Conservation (phyloP, 2,797 vertebrate genomes). For the Poecilia gillii region DNA sequence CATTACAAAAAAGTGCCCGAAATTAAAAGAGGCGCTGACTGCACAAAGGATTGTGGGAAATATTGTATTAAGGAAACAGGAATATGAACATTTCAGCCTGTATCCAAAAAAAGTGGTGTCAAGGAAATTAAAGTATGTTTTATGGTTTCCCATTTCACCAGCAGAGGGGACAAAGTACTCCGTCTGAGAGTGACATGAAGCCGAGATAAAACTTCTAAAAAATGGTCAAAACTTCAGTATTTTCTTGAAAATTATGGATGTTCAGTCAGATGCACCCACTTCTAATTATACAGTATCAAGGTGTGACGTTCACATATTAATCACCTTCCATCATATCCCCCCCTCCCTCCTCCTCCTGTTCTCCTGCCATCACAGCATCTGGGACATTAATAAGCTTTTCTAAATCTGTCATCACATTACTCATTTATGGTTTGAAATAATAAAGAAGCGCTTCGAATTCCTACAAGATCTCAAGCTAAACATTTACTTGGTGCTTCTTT, state of each 20-base stretch:
- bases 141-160: neutral
- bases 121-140: neutral
- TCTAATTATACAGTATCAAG: neutral
- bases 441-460: neutral
- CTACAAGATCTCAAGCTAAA: neutral
- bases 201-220: neutral
- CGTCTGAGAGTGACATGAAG: neutral
- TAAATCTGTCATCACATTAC: conserved; percentile 44
- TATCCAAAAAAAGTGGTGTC: neutral
- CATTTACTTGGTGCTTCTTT: neutral
- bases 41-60: neutral
- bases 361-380: conserved; percentile 22
- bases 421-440: conserved; percentile 23
- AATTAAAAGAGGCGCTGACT: neutral
- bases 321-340: neutral
- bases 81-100: neutral
- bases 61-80: neutral
- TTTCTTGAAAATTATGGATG: neutral
- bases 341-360: neutral
- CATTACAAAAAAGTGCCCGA: neutral
- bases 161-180: neutral
- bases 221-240: neutral
- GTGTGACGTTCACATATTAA: conserved; percentile 8
- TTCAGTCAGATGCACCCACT: neutral
- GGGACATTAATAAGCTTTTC: conserved; percentile 43